Percentiles rank a stretch among this genome's conserved stretches.
Conservation (phyloP, 2,113 vertebrate species). For the Coptodon rendalli region DNA sequence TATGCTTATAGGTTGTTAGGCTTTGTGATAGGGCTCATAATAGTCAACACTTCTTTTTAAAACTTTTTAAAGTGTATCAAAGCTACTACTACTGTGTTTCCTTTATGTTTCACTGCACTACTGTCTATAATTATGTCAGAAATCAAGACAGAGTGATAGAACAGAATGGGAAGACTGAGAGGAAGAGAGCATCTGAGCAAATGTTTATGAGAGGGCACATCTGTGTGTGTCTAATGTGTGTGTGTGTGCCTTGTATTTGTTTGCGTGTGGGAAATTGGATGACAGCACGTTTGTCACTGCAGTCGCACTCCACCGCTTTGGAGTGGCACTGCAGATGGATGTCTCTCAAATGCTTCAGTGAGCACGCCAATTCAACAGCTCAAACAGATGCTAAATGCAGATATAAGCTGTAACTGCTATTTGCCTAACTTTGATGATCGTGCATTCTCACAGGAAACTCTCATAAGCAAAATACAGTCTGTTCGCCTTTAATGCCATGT, state of each 20-base stretch:
- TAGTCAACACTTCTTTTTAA: not conserved
- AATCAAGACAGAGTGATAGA: not conserved
- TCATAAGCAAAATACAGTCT: not conserved
- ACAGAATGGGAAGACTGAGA: not conserved
- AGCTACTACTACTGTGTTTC: not conserved
- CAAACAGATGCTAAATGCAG: conserved; percentile 61
- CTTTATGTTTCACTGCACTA: not conserved
- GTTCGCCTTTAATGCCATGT: not conserved
- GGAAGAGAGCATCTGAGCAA: not conserved
- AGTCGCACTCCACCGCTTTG: conserved; percentile 47
- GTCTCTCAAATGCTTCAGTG: conserved; percentile 47
- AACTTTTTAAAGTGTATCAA: not conserved
- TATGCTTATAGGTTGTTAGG: not conserved
- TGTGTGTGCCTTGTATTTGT: not conserved
- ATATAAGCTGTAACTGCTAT: conserved; percentile 30
- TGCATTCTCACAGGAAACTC: not conserved
- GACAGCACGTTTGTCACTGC: conserved; percentile 56
- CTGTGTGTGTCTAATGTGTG: conserved; percentile 9
- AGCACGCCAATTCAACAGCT: conserved; percentile 42
- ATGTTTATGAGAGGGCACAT: conserved; percentile 4
- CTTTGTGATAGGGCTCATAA: not conserved
- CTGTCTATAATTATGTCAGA: conserved; percentile 9
- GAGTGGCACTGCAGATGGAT: conserved; percentile 61
- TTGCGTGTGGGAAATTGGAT: conserved; percentile 31
- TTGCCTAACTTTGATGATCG: conserved; percentile 10